phyloP scores from a whole-genome alignment of 1,140 invertebrate genomes.

The Palaemon carinicauda region DNA sequence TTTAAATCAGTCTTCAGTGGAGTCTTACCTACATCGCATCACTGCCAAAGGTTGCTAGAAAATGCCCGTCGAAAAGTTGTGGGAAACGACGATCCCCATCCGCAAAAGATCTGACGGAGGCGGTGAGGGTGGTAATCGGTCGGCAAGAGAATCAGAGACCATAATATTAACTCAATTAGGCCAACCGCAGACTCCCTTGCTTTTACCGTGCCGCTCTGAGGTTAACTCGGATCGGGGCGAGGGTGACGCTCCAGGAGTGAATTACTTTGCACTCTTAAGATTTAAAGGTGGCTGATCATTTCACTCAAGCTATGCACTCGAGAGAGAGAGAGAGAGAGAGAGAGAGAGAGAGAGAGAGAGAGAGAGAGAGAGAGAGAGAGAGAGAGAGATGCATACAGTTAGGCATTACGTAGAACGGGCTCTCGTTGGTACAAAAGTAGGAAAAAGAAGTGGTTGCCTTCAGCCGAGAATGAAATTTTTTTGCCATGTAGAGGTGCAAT shows the following conservation, averaged over 20 bases:
- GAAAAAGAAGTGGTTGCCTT: no score
- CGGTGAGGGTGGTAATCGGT: not conserved
- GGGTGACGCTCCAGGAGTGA: not conserved
- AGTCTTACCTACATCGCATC: not conserved
- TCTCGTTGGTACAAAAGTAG: no score
- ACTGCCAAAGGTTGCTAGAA: not conserved
- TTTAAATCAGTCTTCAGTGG: no score
- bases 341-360: not conserved
- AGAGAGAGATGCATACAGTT: not conserved
- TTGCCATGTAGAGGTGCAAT: no score
- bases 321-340: not conserved
- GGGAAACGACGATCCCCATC: not conserved
- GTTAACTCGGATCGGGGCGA: not conserved
- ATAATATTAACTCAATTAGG: conserved; percentile 41
- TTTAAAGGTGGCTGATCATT: not conserved
- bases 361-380: not conserved
- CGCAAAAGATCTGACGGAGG: not conserved
- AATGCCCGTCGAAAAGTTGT: not conserved
- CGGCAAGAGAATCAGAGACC: conserved; percentile 25
- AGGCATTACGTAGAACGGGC: no score
- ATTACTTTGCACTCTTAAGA: not conserved
- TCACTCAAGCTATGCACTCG: not conserved
- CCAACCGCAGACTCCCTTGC: conserved; percentile 25
- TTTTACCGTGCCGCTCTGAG: not conserved
- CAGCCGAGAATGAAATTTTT: no score